A percentile compares a stretch with the other conserved stretches of the same genome.
Conservation (phyloP, 2,113 vertebrate species). For the Microcebus murinus region DNA sequence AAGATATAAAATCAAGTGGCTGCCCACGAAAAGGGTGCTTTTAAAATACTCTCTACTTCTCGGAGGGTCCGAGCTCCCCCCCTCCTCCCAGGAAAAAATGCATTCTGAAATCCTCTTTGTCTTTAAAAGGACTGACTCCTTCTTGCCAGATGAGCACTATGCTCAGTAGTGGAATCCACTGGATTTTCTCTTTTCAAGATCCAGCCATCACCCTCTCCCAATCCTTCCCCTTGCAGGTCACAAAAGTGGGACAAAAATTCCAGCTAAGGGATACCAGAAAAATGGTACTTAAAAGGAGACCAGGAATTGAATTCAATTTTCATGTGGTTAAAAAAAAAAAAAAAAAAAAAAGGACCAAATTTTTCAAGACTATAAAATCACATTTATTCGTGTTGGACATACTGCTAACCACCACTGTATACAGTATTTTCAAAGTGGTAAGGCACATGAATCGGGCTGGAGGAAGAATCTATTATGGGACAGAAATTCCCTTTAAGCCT, state of each 20-base stretch:
- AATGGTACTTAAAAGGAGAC: neutral
- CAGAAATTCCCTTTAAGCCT: neutral
- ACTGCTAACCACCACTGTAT: neutral
- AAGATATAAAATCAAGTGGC: neutral
- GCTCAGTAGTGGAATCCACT: neutral
- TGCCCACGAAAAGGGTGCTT: neutral
- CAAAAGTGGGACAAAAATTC: constrained; percentile 6
- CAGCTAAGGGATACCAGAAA: neutral
- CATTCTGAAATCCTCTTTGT: constrained; percentile 8
- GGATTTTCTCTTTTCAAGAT: neutral
- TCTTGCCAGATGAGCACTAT: neutral
- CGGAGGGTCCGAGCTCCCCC: rapidly evolving
- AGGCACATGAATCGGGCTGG: neutral
- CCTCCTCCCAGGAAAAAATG: neutral
- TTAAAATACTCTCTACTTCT: neutral
- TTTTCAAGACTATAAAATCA: constrained; percentile 4
- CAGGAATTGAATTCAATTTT: neutral
- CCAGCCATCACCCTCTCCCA: neutral
- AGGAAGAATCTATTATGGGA: neutral
- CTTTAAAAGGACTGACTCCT: neutral
- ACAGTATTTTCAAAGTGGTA: neutral
- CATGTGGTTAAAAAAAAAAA: neutral
- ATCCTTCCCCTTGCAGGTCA: neutral
- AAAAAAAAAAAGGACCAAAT: neutral
- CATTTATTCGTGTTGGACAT: neutral